Evolutionary conservation across 2,113 vertebrate genomes (phyloP).

Genomic region (Mastomys coucha): DNA sequence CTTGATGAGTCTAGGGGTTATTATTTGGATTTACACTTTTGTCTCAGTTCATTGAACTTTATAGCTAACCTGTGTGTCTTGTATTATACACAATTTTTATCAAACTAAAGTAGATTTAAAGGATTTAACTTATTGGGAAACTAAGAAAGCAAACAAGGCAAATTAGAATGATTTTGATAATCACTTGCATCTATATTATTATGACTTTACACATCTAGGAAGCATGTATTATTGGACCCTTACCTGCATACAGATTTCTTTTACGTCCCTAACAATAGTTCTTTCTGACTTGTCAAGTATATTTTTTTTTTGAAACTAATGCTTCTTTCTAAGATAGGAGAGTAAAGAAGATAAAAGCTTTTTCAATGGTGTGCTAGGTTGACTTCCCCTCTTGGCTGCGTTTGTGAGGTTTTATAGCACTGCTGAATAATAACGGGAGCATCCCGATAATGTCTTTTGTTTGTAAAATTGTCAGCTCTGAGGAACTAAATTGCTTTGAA

Average conservation of each 20-base stretch:
- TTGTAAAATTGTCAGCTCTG: slow-evolving; percentile 67
- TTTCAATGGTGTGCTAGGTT: slow-evolving; percentile 48
- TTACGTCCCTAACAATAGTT: slow-evolving; percentile 50
- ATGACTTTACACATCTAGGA: not conserved
- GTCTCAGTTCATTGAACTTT: slow-evolving; percentile 62
- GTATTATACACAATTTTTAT: slow-evolving; percentile 39
- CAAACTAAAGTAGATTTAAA: slow-evolving; percentile 39
- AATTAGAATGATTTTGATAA: slow-evolving; percentile 51
- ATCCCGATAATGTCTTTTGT: slow-evolving; percentile 64
- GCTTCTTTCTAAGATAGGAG: slow-evolving; percentile 41
- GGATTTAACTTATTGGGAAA: slow-evolving; percentile 52
- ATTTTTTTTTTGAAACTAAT: slow-evolving; percentile 47
- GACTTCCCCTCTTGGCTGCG: slow-evolving; percentile 13
- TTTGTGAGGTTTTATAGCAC: slow-evolving; percentile 56
- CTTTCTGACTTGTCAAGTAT: slow-evolving; percentile 67
- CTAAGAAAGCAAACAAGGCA: slow-evolving; percentile 51
- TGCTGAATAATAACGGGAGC: slow-evolving; percentile 47
- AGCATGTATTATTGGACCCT: not conserved
- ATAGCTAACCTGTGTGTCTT: slow-evolving; percentile 36
- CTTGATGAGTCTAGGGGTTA: slow-evolving; percentile 30
- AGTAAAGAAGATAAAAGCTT: slow-evolving; percentile 66
- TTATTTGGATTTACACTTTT: slow-evolving; percentile 65
- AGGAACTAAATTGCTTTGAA: slow-evolving; percentile 48
- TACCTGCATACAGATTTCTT: slow-evolving; percentile 25
- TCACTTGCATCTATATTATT: not conserved